These are phyloP conservation scores for Cremastobaeus sp. DNA, from an alignment of 2,888 invertebrate species.

Conservation along the genomic window DNA sequence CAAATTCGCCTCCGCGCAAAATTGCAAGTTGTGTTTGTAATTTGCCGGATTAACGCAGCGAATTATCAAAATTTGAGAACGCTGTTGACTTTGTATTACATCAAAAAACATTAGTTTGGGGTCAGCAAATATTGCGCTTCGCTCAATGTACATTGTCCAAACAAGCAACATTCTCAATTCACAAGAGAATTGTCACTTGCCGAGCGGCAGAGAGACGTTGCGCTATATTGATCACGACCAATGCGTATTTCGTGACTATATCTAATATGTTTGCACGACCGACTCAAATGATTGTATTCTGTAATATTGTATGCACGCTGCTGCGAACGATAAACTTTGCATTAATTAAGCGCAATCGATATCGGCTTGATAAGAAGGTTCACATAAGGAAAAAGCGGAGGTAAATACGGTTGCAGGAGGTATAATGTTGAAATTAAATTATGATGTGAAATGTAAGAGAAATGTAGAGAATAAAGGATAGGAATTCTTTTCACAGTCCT, in stretches of 20 bases:
- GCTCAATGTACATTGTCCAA: conserved; percentile 52
- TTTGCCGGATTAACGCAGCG: not conserved
- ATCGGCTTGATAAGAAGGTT: conserved; percentile 29
- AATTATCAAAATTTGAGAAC: conserved; percentile 9
- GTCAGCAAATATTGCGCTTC: conserved; percentile 52
- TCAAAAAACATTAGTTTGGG: conserved; percentile 50
- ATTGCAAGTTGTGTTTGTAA: not conserved
- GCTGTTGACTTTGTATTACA: conserved; percentile 45
- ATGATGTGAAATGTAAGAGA: conserved; percentile 39
- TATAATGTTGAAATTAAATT: conserved; percentile 33
- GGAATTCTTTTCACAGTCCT: conserved; percentile 16
- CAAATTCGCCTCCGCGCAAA: no score
- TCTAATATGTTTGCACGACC: conserved; percentile 51
- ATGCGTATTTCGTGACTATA: conserved; percentile 52
- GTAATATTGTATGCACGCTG: conserved; percentile 42
- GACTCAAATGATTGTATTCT: conserved; percentile 51
- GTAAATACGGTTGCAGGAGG: conserved; percentile 9
- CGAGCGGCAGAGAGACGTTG: conserved; percentile 55
- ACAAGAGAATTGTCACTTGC: conserved; percentile 54
- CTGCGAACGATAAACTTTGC: conserved; percentile 46
- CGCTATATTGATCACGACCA: conserved; percentile 54
- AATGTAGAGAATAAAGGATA: conserved; percentile 19
- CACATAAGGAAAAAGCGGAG: conserved; percentile 1
- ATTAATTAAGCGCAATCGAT: conserved; percentile 49
- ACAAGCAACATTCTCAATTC: conserved; percentile 53